These are phyloP conservation scores for Butastur rufipennis DNA, from an alignment of 2,113 vertebrate genomes.

Conservation along the genomic window DNA sequence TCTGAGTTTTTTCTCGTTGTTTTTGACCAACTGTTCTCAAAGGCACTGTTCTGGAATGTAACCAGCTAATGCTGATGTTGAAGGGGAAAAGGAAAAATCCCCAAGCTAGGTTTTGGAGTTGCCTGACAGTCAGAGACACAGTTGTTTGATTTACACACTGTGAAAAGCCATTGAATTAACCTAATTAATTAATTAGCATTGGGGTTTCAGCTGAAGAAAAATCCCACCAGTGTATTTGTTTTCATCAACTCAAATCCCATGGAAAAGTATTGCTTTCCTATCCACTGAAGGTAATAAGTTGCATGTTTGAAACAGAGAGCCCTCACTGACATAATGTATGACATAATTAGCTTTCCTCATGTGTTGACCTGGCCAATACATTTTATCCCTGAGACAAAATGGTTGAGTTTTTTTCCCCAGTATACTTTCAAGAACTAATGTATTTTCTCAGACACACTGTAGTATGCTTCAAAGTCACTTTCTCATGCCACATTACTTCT, in stretches of 20 bases:
- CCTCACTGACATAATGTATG: background rate
- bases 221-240: background rate
- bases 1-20: background rate
- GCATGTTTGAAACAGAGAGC: background rate
- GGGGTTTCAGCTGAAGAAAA: background rate
- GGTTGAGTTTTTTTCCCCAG: background rate
- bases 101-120: background rate
- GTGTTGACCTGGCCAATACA: background rate
- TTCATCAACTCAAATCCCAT: background rate
- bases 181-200: background rate
- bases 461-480: background rate
- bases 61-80: background rate
- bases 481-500: background rate
- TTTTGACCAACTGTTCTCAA: background rate
- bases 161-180: background rate
- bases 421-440: background rate
- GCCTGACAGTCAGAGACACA: background rate
- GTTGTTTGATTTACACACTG: background rate
- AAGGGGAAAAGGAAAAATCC: background rate
- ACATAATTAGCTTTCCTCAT: background rate
- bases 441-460: background rate
- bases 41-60: background rate
- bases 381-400: background rate
- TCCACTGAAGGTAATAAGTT: background rate
- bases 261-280: background rate